phyloP scores from a whole-genome alignment of 2,888 invertebrate species.

The Eledona agricola region DNA sequence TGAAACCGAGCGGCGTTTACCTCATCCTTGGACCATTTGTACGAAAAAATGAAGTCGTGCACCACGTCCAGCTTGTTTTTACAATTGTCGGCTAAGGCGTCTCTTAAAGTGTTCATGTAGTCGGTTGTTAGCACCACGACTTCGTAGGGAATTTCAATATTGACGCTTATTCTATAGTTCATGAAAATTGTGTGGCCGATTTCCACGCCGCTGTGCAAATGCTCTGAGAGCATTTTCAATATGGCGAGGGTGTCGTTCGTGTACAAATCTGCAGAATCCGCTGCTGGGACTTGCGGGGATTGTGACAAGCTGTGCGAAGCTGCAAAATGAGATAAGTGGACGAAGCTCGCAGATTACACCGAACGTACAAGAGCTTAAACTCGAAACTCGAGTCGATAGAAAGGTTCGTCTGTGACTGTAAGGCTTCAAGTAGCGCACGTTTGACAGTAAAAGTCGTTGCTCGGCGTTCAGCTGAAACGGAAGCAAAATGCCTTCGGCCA shows the following conservation, averaged over 20 bases:
- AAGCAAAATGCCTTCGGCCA: constrained; percentile 71
- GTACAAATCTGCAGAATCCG: constrained; percentile 40
- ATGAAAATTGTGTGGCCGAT: constrained; percentile 67
- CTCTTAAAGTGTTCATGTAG: constrained; percentile 65
- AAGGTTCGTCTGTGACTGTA: constrained; percentile 60
- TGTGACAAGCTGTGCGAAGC: constrained; percentile 44
- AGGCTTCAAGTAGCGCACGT: constrained; percentile 58
- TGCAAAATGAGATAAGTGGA: constrained; percentile 37
- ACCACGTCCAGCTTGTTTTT: constrained; percentile 68
- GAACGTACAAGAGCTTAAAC: constrained; percentile 52
- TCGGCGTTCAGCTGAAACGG: constrained; percentile 73
- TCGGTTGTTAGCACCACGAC: constrained; percentile 65
- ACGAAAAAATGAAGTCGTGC: constrained; percentile 68
- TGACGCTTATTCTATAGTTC: constrained; percentile 67
- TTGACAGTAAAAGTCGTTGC: constrained; percentile 67
- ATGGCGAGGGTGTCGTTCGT: constrained; percentile 56
- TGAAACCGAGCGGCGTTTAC: constrained; percentile 47
- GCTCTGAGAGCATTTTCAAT: constrained; percentile 64
- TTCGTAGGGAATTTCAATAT: constrained; percentile 67
- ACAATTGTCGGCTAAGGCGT: constrained; percentile 65
- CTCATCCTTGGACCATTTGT: constrained; percentile 65
- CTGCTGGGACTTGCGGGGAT: constrained; percentile 35
- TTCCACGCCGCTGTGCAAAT: constrained; percentile 65
- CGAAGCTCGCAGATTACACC: constrained; percentile 27
- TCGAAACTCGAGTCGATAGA: constrained; percentile 51